phyloP scores from a whole-genome alignment of 92 coral and sea anemone species.

The Desmophyllum pertusum region DNA sequence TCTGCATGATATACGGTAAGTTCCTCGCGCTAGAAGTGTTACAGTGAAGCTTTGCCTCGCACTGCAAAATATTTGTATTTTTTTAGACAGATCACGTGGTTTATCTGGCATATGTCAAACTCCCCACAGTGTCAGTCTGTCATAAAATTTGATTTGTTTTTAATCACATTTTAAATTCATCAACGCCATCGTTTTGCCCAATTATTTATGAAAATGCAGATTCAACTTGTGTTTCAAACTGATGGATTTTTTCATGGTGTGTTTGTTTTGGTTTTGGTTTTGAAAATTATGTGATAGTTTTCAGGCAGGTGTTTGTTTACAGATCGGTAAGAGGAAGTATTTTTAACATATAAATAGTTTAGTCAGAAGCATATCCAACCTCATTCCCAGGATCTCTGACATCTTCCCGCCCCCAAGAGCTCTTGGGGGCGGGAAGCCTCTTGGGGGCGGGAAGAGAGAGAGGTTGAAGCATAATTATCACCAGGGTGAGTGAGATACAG shows the following conservation, averaged over 20 bases:
- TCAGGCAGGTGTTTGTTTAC: too few relatives aligned
- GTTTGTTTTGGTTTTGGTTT: not conserved
- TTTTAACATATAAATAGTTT: too few relatives aligned
- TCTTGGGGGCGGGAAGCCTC: too few relatives aligned
- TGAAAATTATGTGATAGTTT: too few relatives aligned
- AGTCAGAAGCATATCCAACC: too few relatives aligned
- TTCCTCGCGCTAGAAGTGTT: not conserved
- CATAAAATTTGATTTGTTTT: not conserved
- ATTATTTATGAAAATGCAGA: not conserved
- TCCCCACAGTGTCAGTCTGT: not conserved
- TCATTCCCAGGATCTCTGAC: too few relatives aligned
- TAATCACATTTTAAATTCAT: not conserved
- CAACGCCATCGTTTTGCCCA: not conserved
- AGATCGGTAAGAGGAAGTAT: too few relatives aligned
- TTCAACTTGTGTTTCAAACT: not conserved
- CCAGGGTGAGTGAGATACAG: too few relatives aligned
- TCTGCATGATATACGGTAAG: conserved; percentile 97
- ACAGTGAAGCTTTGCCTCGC: not conserved
- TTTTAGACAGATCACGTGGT: not conserved
- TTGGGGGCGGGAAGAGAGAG: too few relatives aligned
- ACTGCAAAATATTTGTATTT: not conserved
- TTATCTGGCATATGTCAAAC: not conserved
- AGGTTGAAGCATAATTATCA: too few relatives aligned
- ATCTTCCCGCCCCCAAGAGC: too few relatives aligned
- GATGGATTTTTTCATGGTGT: not conserved